These are phyloP conservation scores for Drosophila neotestacea DNA, from an alignment of 2,888 invertebrate species.

Conservation along the genomic window DNA sequence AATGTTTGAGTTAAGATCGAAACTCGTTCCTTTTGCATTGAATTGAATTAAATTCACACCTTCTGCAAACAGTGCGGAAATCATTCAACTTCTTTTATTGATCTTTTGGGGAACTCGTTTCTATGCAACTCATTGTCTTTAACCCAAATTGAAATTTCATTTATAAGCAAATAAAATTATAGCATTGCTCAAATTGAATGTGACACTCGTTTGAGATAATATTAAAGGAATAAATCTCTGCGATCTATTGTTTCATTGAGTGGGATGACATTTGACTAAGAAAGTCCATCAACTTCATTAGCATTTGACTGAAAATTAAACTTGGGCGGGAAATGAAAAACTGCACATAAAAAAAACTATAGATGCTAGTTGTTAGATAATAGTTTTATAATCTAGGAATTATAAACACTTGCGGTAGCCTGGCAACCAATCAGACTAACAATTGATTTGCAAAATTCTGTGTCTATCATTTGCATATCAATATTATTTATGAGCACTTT, in stretches of 20 bases:
- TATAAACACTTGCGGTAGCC: conserved; percentile 3
- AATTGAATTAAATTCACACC: conserved; percentile 38
- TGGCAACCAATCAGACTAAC: conserved; percentile 5
- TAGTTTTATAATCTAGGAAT: neutral
- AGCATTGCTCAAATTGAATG: conserved; percentile 25
- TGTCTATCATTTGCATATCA: conserved; percentile 18
- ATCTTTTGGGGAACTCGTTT: conserved; percentile 18
- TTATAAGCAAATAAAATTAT: conserved; percentile 21
- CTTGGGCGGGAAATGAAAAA: neutral
- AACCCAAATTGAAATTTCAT: conserved; percentile 4
- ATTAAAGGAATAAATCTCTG: conserved; percentile 25
- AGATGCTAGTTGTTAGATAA: neutral
- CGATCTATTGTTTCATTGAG: neutral
- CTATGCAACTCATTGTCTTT: conserved; percentile 25
- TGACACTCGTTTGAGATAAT: conserved; percentile 45
- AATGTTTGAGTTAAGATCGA: conserved; percentile 19
- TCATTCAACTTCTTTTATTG: neutral
- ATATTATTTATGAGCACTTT: conserved; percentile 7
- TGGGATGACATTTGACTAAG: conserved; percentile 12
- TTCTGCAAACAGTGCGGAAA: conserved; percentile 3
- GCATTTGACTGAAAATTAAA: conserved; percentile 15
- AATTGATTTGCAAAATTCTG: conserved; percentile 2
- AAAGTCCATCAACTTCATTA: conserved; percentile 20
- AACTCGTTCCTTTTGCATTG: conserved; percentile 11
- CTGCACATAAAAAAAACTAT: neutral